Evolutionary conservation across 2,888 invertebrate species (phyloP).

Genomic region (Amorpha juglandis): DNA sequence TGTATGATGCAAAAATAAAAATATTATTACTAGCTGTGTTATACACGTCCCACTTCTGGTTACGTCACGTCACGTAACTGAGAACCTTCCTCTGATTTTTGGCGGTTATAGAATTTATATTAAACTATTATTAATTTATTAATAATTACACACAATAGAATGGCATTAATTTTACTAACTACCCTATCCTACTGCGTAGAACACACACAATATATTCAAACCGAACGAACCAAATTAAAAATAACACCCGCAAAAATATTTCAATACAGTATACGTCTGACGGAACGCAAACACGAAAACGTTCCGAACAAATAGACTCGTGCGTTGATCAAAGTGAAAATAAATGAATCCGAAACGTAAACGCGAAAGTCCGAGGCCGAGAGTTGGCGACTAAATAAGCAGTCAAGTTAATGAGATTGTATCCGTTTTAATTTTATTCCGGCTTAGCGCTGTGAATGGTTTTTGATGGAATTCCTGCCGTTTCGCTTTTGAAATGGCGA

Average conservation of each 20-base stretch:
- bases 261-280: background rate
- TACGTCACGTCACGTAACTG: too few species aligned
- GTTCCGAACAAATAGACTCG: conserved; percentile 8
- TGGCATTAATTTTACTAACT: too few species aligned
- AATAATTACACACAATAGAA: too few species aligned
- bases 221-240: background rate
- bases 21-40: too few species aligned
- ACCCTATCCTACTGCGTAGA: too few species aligned
- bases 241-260: conserved; percentile 3
- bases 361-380: conserved; percentile 26
- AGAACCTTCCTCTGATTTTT: too few species aligned
- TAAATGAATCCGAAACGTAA: conserved; percentile 31
- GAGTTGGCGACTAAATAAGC: conserved; percentile 53
- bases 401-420: conserved; percentile 56
- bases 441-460: conserved; percentile 37
- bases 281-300: background rate
- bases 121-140: too few species aligned
- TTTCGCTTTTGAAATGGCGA: conserved; percentile 23
- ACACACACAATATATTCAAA: too few species aligned
- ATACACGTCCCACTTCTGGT: too few species aligned
- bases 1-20: too few species aligned
- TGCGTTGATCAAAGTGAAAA: conserved; percentile 28
- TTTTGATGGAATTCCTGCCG: conserved; percentile 45
- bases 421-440: conserved; percentile 54
- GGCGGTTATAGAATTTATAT: too few species aligned